Evolutionary conservation across 2,797 vertebrate species (phyloP).

Genomic region (Hippopotamyrus pictus): DNA sequence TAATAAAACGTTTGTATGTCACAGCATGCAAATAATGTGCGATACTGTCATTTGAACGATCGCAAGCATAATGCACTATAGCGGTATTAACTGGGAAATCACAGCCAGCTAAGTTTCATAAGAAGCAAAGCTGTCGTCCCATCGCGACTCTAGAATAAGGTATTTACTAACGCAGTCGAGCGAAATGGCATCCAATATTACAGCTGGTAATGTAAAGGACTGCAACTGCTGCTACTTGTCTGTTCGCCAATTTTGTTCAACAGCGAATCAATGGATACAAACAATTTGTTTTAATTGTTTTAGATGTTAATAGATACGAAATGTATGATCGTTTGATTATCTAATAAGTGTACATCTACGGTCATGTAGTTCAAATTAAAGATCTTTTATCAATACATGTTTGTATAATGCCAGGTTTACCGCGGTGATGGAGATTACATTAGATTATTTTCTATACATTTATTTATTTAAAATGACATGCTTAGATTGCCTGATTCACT

Average conservation of each 20-base stretch:
- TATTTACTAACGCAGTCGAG: slow-evolving; percentile 44
- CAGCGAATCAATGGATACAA: slow-evolving; percentile 38
- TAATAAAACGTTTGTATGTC: slow-evolving; percentile 86
- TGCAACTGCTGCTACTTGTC: slow-evolving; percentile 78
- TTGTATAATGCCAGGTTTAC: slow-evolving; percentile 25
- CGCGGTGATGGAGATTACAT: slow-evolving; percentile 17
- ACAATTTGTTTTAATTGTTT: slow-evolving; percentile 12
- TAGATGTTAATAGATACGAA: slow-evolving; percentile 6
- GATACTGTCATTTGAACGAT: slow-evolving; percentile 62
- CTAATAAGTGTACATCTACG: slow-evolving; percentile 16
- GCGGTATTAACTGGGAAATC: slow-evolving; percentile 61
- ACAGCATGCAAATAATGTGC: slow-evolving; percentile 83
- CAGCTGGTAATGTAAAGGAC: slow-evolving; percentile 62
- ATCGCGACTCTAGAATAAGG: slow-evolving; percentile 47
- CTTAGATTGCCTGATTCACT: not conserved
- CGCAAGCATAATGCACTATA: slow-evolving; percentile 77
- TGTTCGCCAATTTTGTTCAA: slow-evolving; percentile 74
- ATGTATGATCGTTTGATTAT: not conserved
- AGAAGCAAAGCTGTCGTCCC: slow-evolving; percentile 49
- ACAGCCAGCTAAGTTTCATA: slow-evolving; percentile 52
- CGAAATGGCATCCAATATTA: slow-evolving; percentile 41
- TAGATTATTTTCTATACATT: slow-evolving; percentile 20
- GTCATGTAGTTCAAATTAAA: slow-evolving; percentile 35
- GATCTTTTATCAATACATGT: slow-evolving; percentile 23
- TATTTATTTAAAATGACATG: not conserved